Conservation (phyloP, 2,888 invertebrate species). For the Lochmaea capreae region DNA sequence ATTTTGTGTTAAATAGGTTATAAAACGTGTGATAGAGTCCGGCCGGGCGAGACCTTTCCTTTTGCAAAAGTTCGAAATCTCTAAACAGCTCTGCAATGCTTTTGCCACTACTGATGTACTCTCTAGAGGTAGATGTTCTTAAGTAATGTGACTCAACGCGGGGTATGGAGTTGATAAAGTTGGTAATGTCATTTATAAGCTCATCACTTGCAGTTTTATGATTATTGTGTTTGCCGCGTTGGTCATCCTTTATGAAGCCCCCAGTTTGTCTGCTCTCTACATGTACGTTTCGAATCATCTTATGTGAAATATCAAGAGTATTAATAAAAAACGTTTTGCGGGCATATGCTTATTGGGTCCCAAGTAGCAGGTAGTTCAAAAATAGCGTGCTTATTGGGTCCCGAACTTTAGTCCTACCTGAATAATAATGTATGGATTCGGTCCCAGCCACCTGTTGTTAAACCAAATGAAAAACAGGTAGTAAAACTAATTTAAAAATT, state of each 20-base stretch:
- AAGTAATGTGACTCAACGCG: constrained; percentile 10
- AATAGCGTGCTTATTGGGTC: too few relatives aligned
- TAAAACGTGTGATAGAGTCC: neutral
- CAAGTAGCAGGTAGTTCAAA: too few relatives aligned
- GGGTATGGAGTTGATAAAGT: constrained; percentile 5
- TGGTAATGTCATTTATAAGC: neutral
- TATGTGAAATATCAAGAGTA: constrained; percentile 12
- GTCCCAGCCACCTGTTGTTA: too few relatives aligned
- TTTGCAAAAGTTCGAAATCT: neutral
- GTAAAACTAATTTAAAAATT: too few relatives aligned
- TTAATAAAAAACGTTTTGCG: constrained; percentile 10
- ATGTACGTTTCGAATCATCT: constrained; percentile 20
- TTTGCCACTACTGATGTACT: constrained; percentile 14
- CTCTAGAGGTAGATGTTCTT: constrained; percentile 4
- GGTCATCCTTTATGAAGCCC: neutral
- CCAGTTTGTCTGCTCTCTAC: too few relatives aligned
- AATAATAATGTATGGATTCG: too few relatives aligned
- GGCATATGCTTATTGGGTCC: too few relatives aligned
- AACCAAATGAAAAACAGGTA: too few relatives aligned
- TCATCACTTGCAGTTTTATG: neutral
- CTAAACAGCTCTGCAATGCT: constrained; percentile 7
- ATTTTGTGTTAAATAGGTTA: constrained; percentile 13
- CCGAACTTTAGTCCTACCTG: too few relatives aligned
- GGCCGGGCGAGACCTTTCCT: neutral
- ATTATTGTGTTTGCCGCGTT: neutral